Base-by-base conservation (phyloP, 2,113 vertebrate genomes). In the Pao palembangensis region DNA sequence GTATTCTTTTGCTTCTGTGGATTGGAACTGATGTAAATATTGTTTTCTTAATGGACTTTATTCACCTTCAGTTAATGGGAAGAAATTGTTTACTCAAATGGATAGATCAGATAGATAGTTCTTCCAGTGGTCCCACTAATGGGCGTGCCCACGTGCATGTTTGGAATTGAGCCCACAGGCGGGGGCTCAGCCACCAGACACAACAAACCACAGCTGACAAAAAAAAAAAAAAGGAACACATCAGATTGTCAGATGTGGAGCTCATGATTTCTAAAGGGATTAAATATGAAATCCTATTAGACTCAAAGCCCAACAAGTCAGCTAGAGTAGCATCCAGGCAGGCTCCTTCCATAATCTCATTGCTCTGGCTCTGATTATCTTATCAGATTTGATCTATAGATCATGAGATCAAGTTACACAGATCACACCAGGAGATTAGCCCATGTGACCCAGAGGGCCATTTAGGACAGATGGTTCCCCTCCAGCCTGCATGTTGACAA, bases 241-340 rank as follows among this genome's bases (percentile, higher is more conserved):
- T 61, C 68, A 71, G 64, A 73, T 73, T 72, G 59, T 51, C 66
- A 44, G 34, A 19, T 61, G 76, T 85, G 47, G 50, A 55, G 75
- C 49, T 63, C n/a, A 44, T 63, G 11, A 25, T 25, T 46, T 70
- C 62, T 68, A 54, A 31, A 49, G 57, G 64, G 73, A 75, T 84
- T 75, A 68, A 57, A 78, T 69, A 11, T 43, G 50, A 75, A 88
- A 88, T 88, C 77, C 79, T 72, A 76, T 88, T 82, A 75, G 58
- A 67, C 49, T 69, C 60, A 59, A 70, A 69, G 49, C 58, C 54
- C 51, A 57, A 53, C 59, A 67, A 79, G 64, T 60, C 56, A 78
- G 62, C 64, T 47, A 20, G 21, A 55, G 66, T 16, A 60, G 51
- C 61, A 73, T 31, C 8, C 80, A 74, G 70, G 50, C 76, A 50